Conservation (phyloP, 2,797 vertebrate species). For the Gambusia yucatana region DNA sequence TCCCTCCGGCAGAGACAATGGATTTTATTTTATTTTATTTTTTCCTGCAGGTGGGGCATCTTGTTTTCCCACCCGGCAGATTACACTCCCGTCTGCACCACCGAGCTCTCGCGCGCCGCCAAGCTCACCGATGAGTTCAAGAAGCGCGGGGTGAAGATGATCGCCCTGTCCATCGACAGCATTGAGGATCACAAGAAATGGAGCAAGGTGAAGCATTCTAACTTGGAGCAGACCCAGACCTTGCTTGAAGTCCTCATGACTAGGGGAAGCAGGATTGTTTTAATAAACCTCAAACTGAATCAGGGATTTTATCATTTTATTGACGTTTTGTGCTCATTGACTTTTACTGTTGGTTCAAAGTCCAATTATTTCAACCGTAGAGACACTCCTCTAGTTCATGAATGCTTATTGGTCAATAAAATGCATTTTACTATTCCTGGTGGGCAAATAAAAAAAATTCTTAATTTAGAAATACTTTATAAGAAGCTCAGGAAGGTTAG, state of each 20-base stretch:
- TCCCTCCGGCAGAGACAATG: not conserved
- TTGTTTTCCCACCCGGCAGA: conserved; percentile 96
- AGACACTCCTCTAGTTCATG: not conserved
- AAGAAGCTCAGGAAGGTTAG: not conserved
- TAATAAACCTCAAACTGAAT: not conserved
- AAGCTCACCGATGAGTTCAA: conserved; percentile 87
- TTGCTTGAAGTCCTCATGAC: not conserved
- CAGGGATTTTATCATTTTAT: too few relatives aligned
- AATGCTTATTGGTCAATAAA: not conserved
- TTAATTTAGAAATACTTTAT: not conserved
- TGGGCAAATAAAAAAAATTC: not conserved
- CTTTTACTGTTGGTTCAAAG: not conserved
- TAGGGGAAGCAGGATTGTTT: too few relatives aligned
- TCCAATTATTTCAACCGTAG: not conserved
- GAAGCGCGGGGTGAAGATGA: conserved; percentile 92
- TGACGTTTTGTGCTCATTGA: too few relatives aligned
- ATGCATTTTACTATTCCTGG: not conserved
- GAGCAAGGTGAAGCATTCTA: conserved; percentile 86
- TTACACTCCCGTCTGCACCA: conserved; percentile 97
- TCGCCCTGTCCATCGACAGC: conserved; percentile 93
- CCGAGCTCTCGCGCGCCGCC: conserved; percentile 90
- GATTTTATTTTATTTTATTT: not conserved
- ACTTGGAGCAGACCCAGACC: not conserved
- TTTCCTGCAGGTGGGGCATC: conserved; percentile 89
- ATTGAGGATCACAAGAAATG: conserved; percentile 91